phyloP scores from a whole-genome alignment of 2,888 invertebrate genomes.

The Coenonympha arcania region DNA sequence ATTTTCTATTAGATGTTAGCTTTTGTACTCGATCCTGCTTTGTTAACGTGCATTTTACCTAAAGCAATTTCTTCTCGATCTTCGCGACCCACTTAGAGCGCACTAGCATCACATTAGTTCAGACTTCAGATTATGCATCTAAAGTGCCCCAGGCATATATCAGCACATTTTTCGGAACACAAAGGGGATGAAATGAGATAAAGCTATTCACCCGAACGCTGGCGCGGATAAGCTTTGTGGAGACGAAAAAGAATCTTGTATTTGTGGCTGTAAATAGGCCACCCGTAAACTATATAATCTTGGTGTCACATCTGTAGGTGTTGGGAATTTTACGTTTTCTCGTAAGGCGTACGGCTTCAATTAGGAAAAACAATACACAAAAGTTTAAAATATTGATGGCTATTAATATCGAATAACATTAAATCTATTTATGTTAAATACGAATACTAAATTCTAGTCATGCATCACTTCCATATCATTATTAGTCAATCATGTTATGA shows the following conservation, averaged over 20 bases:
- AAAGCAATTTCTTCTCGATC: conserved; percentile 12
- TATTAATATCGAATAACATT: too few relatives aligned
- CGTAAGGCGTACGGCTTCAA: too few relatives aligned
- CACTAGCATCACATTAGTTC: conserved; percentile 12
- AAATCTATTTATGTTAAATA: too few relatives aligned
- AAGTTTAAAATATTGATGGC: too few relatives aligned
- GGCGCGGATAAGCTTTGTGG: conserved; percentile 9
- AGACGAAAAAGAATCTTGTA: conserved; percentile 5
- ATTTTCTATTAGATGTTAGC: not conserved
- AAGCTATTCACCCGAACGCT: conserved; percentile 5
- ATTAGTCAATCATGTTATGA: conserved; percentile 4
- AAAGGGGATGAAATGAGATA: conserved; percentile 14
- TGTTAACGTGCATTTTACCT: conserved; percentile 9
- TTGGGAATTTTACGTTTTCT: too few relatives aligned
- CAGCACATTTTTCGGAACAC: conserved; percentile 10
- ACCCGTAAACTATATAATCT: conserved; percentile 8
- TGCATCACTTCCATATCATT: not conserved
- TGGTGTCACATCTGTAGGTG: conserved; percentile 2
- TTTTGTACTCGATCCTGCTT: conserved; percentile 1
- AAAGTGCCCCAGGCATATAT: conserved; percentile 9
- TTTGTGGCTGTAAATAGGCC: conserved; percentile 9
- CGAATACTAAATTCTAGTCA: conserved; percentile 1
- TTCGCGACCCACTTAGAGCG: conserved; percentile 8
- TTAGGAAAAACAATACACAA: too few relatives aligned
- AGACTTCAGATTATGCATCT: conserved; percentile 13